A percentile compares a stretch with the other conserved stretches of the same genome.
phyloP scores from a whole-genome alignment of 1,140 invertebrate species.

The Hesperophylax magnus region DNA sequence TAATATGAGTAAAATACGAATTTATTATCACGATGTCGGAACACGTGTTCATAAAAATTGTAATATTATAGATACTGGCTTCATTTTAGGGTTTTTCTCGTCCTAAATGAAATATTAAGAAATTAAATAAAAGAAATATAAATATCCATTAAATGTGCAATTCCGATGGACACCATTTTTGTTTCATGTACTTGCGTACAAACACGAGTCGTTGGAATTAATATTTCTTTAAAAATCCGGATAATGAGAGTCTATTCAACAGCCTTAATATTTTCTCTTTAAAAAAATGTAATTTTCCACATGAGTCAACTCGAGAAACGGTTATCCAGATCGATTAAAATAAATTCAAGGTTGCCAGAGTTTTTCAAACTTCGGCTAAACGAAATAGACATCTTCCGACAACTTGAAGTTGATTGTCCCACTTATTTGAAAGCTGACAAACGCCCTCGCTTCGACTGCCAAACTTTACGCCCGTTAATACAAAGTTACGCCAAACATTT shows the following conservation, averaged over 20 bases:
- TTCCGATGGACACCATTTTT: no score
- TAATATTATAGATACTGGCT: no score
- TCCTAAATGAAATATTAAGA: no score
- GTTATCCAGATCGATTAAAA: neutral
- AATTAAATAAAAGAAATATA: no score
- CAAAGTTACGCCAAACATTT: neutral
- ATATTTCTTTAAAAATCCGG: neutral
- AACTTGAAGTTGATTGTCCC: constrained; percentile 1
- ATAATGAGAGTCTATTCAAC: no score
- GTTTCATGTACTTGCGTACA: no score
- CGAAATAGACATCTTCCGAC: neutral
- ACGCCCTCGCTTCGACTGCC: neutral
- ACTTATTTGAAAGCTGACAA: constrained; percentile 10
- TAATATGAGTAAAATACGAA: no score
- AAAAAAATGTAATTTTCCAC: neutral
- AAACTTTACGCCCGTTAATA: neutral
- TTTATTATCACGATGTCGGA: no score
- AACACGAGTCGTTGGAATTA: neutral
- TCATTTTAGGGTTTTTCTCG: no score
- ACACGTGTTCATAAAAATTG: no score
- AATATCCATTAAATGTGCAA: no score
- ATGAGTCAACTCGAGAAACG: neutral
- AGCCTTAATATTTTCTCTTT: neutral
- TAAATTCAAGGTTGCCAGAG: constrained; percentile 12
- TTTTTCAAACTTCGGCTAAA: neutral